Percentiles rank a stretch among this genome's conserved stretches.
These are phyloP conservation scores for Epizoanthus ramosus DNA, from an alignment of 92 coral and sea anemone species.

Conservation along the genomic window DNA sequence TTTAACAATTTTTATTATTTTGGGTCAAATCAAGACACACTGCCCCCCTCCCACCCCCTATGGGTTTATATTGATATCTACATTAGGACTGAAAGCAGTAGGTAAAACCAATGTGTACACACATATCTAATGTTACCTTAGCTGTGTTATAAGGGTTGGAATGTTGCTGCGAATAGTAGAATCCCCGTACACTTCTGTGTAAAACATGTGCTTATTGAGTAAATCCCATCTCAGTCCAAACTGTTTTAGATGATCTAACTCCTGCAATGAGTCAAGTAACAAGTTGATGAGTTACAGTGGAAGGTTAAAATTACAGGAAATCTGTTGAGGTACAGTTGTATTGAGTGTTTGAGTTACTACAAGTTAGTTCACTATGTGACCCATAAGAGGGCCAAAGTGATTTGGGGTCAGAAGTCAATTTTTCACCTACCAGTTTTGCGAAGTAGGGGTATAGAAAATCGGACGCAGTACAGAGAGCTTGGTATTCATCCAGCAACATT, in stretches of 20 bases:
- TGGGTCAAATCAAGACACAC: no score
- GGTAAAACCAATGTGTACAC: no score
- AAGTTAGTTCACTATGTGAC: no score
- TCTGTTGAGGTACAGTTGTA: no score
- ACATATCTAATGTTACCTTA: slow-evolving; percentile 46
- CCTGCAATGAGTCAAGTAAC: slow-evolving; percentile 52
- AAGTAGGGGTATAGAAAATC: slow-evolving; percentile 78
- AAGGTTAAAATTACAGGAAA: no score
- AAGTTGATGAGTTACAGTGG: background rate
- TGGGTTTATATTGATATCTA: no score
- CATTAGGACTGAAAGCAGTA: no score
- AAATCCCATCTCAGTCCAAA: slow-evolving; percentile 74
- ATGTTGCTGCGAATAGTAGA: slow-evolving; percentile 61
- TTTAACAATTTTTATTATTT: no score
- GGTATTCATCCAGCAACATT: slow-evolving; percentile 80
- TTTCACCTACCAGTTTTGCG: slow-evolving; percentile 63
- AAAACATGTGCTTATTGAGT: slow-evolving; percentile 75
- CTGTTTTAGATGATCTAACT: slow-evolving; percentile 62
- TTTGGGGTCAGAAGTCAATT: background rate
- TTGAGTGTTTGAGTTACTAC: no score
- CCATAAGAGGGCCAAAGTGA: background rate
- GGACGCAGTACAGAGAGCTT: slow-evolving; percentile 75
- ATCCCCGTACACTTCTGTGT: slow-evolving; percentile 73
- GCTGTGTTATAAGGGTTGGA: slow-evolving; percentile 58
- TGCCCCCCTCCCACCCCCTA: no score